Evolutionary conservation across 2,113 vertebrate genomes (phyloP), one percentile per base, ranked within the genome.

Genomic region (Onychostruthus taczanowskii): DNA sequence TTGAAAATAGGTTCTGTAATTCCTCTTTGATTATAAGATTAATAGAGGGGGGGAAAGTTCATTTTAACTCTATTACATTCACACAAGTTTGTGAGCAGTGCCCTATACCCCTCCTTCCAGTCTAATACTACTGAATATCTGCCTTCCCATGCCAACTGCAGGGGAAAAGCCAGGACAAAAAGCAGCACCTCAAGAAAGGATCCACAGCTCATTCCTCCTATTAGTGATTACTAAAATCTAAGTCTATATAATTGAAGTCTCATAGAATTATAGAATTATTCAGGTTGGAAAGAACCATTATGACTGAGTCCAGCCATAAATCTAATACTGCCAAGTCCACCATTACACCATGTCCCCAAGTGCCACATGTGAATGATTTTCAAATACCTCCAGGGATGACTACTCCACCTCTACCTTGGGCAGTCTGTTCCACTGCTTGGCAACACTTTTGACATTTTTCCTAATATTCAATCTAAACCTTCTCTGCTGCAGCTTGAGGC

Each of bases 21-120:
- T 81, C 16, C 12, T 52, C 55, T 69, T 82, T 73, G 33, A 22
- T 59, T 3, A 9, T 17, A 52, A 52, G 16, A 67, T 35, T 26
- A 43, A 37, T 10, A 18, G 19, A 24, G 11, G 21, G 9, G 0
- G 0, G 5, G n/a, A 52, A 33, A 7, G 2, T 50, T 67, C 4
- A 0, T 39, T 89, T 86, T 49, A 72, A 53, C 14, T 35, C 21
- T 27, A 10, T 74, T 75, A 22, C 4, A 46, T 27, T 63, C 61
- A 14, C 27, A 26, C 4, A 56, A 12, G 24, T 41, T 70, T 53
- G 11, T 56, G 20, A 79, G 39, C 18, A 35, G 31, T 30, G 21
- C 11, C 14, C 41, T 66, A 3, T 8, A 13, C 3, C 5, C 8
- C 30, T 75, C 31, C 33, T 67, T 37, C 23, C 37, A 49, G 0